Evolutionary conservation across 1,140 invertebrate genomes (phyloP), one percentile per base, ranked within the genome.

Genomic region (Apis cerana): DNA sequence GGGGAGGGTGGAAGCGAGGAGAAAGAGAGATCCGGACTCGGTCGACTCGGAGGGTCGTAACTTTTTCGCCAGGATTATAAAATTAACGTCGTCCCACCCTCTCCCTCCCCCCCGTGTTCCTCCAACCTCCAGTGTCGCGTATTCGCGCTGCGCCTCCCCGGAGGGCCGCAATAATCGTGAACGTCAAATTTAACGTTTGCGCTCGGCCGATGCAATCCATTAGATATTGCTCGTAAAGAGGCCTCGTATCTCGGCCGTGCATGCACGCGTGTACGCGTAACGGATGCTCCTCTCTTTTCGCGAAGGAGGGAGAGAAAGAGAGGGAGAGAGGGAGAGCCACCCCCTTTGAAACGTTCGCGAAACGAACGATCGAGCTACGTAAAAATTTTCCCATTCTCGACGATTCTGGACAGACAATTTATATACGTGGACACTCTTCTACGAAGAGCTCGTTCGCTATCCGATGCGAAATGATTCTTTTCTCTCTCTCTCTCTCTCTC

Each of bases 191-290:
- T 93, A 93, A 94, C 91, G 92, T 90, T 88, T 89, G 85, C 89
- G 91, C 88, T 90, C 87, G 88, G 87, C 80, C 91, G 89, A 94
- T 93, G 92, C 93, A 93, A 94, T 94, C 93, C 93, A 94, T 94
- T 94, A 94, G 92, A 93, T 94, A 94, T 93, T 90, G 93, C 92
- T 93, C 93, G 91, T 94, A 93, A 94, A 94, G 90, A 93, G 92
- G 85, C 87, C 85, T 91, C 87, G 88, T 93, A 93, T 92, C 91
- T 92, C 90, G 89, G 85, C 33, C 77, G 77, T 74, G 74, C 83
- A 89, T 91, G 88, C 87, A 87, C 77, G 67, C 27, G 76, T 76
- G 58, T 62, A 84, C 75, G 67, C 78, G 76, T 80, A 68, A 82
- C 82, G 71, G 78, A 33, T 23, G 71, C 85, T 80, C 83, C 85